Percentiles rank a stretch among this genome's conserved stretches.
Evolutionary conservation across 2,113 vertebrate genomes (phyloP).

Genomic region (Tamias sibiricus): DNA sequence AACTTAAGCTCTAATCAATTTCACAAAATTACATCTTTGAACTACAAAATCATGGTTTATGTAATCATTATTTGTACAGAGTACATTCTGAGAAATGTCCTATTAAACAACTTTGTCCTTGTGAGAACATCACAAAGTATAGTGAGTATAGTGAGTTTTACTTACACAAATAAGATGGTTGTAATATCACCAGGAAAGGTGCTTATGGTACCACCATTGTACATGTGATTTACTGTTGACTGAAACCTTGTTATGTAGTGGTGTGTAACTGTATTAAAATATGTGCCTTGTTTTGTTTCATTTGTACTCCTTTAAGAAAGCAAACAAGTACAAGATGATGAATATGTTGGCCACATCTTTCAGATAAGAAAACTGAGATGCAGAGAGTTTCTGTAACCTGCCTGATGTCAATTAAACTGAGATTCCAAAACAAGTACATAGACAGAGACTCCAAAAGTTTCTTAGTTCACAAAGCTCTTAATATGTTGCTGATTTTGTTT

Average conservation of each 20-base stretch:
- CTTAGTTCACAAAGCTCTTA: background rate
- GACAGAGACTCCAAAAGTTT: background rate
- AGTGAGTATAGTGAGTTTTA: background rate
- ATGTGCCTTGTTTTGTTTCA: background rate
- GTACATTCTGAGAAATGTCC: background rate
- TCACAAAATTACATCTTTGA: background rate
- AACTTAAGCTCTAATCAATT: background rate
- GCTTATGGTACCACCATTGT: background rate
- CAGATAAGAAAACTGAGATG: background rate
- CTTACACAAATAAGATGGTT: background rate
- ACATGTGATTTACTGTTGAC: background rate
- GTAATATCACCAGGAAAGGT: background rate
- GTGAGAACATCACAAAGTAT: background rate
- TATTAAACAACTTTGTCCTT: background rate
- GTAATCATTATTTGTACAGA: background rate
- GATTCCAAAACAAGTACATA: background rate
- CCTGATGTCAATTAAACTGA: background rate
- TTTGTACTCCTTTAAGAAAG: background rate
- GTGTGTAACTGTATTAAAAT: background rate
- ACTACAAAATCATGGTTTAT: background rate
- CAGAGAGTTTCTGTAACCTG: background rate
- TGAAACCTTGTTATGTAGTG: background rate
- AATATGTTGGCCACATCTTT: background rate
- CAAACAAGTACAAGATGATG: background rate
- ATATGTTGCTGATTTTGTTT: background rate